Conservation (phyloP, 2,113 vertebrate species). For the Natator depressus region DNA sequence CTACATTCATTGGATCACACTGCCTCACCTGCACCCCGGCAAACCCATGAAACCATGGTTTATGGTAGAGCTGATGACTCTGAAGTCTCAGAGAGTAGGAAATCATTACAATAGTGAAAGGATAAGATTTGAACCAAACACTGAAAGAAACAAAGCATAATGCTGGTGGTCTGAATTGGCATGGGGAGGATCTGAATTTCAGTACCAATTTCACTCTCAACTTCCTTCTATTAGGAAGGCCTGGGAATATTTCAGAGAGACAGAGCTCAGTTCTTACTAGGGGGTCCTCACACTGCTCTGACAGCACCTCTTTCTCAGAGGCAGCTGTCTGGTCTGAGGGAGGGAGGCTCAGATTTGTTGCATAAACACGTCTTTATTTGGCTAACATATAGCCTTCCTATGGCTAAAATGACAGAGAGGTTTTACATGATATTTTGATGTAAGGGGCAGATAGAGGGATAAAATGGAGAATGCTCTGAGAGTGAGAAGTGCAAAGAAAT, state of each 20-base stretch:
- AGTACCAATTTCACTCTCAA: neutral
- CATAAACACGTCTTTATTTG: neutral
- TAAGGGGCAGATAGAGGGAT: neutral
- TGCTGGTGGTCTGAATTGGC: neutral
- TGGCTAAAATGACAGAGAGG: neutral
- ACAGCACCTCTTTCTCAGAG: neutral
- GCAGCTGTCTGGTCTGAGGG: neutral
- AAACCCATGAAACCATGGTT: neutral
- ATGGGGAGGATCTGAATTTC: neutral
- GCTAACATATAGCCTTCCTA: neutral
- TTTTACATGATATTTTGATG: fast-evolving
- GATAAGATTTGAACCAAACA: neutral
- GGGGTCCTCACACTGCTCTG: neutral
- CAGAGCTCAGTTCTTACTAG: neutral
- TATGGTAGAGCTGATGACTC: neutral
- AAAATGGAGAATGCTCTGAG: neutral
- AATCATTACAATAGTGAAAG: neutral
- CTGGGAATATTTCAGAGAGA: neutral
- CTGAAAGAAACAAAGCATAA: neutral
- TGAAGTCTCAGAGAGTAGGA: neutral
- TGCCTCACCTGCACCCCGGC: neutral
- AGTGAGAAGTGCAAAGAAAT: neutral
- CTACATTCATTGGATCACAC: neutral
- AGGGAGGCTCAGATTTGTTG: neutral
- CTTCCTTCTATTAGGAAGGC: neutral